Percentiles rank a stretch among this genome's conserved stretches.
Conservation (phyloP, 1,140 invertebrate genomes). For the Thaumatotibia leucotreta region DNA sequence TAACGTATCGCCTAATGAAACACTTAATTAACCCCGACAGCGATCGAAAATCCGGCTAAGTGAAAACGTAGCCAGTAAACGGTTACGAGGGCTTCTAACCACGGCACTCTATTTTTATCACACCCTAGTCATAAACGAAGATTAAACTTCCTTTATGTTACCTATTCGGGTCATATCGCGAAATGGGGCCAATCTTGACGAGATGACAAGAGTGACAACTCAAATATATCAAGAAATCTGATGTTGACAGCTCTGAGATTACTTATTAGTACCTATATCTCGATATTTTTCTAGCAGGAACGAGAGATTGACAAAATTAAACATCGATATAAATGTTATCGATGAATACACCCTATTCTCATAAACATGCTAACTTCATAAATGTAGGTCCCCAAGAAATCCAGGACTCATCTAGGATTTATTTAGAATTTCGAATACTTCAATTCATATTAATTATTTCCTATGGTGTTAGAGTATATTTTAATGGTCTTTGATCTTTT, state of each 20-base stretch:
- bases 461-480: too few relatives aligned
- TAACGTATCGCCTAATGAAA: neutral
- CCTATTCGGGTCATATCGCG: conserved; percentile 5
- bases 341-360: too few relatives aligned
- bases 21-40: conserved; percentile 2
- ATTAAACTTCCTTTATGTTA: conserved; percentile 8
- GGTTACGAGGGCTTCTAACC: neutral
- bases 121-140: conserved; percentile 1
- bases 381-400: too few relatives aligned
- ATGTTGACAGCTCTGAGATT: neutral
- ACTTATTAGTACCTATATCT: too few relatives aligned
- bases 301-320: too few relatives aligned
- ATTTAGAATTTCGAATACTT: too few relatives aligned
- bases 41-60: conserved; percentile 4
- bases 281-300: too few relatives aligned
- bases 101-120: conserved; percentile 11
- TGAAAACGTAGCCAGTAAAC: conserved; percentile 2
- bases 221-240: neutral
- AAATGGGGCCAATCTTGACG: neutral
- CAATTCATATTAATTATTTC: too few relatives aligned
- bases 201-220: neutral
- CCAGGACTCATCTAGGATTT: too few relatives aligned
- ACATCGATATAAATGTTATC: too few relatives aligned
- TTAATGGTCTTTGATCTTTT: too few relatives aligned
- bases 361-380: too few relatives aligned